A percentile compares a stretch with the other conserved stretches of the same genome.
Conservation (phyloP, 2,797 vertebrate genomes). For the Selene dorsalis region DNA sequence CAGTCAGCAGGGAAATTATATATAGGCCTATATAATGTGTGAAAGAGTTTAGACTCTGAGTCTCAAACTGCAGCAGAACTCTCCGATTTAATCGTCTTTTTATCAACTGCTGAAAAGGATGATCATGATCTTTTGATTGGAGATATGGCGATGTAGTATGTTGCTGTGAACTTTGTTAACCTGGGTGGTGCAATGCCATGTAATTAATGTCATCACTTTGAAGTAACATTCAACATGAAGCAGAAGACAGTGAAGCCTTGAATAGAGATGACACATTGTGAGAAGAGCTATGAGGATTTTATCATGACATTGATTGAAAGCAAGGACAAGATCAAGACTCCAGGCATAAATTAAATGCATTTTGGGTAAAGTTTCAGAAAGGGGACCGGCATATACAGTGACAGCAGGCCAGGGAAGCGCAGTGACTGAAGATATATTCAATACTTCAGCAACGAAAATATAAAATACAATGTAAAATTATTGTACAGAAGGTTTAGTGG, state of each 20-base stretch:
- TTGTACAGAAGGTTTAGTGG: not conserved
- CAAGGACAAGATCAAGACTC: too few relatives aligned
- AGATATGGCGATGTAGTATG: not conserved
- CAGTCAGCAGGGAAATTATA: not conserved
- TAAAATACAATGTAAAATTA: too few relatives aligned
- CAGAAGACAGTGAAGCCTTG: not conserved
- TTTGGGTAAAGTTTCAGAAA: not conserved
- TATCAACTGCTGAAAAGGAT: not conserved
- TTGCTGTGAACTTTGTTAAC: not conserved
- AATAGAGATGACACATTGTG: not conserved
- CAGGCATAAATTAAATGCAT: not conserved
- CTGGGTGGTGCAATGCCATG: not conserved
- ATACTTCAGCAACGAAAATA: too few relatives aligned
- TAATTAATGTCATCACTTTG: not conserved
- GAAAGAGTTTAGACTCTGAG: not conserved
- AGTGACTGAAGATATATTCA: too few relatives aligned
- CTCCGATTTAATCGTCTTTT: not conserved
- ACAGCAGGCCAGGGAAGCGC: not conserved
- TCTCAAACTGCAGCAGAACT: not conserved
- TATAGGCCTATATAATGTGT: not conserved
- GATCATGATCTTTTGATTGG: not conserved
- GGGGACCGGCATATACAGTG: not conserved
- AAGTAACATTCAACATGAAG: not conserved
- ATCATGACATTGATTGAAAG: not conserved
- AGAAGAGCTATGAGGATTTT: not conserved